Percentiles rank a stretch among this genome's conserved stretches.
These are phyloP conservation scores for Artibeus jamaicensis DNA, from an alignment of 2,797 vertebrate genomes.

Conservation along the genomic window DNA sequence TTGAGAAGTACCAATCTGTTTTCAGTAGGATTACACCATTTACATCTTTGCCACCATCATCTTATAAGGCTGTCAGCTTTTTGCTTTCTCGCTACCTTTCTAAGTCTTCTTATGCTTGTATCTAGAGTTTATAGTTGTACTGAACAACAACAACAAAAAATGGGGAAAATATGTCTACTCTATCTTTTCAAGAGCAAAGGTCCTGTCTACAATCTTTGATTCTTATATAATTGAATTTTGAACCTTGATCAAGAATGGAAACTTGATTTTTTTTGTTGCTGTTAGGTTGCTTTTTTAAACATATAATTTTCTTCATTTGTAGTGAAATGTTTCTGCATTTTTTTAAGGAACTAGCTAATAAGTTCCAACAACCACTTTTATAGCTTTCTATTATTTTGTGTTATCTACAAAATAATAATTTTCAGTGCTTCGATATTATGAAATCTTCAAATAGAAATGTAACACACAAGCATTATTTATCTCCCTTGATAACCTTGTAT, in stretches of 20 bases:
- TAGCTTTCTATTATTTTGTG: neutral
- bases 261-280: neutral
- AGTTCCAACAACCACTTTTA: neutral
- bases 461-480: conserved; percentile 3
- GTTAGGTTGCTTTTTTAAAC: neutral
- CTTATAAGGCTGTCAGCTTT: neutral
- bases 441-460: conserved; percentile 18
- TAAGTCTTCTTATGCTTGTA: neutral
- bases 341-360: neutral
- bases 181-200: neutral
- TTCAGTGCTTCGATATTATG: neutral
- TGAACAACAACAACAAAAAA: neutral
- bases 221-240: neutral
- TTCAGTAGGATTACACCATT: neutral
- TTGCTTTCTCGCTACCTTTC: neutral
- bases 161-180: neutral
- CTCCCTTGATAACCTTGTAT: neutral
- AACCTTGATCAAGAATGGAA: neutral
- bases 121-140: neutral
- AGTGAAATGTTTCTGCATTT: neutral
- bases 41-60: neutral
- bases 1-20: neutral
- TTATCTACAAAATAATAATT: neutral
- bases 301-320: neutral
- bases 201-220: neutral